phyloP scores from a whole-genome alignment of 2,113 vertebrate genomes.

The Eptatretus burgeri region DNA sequence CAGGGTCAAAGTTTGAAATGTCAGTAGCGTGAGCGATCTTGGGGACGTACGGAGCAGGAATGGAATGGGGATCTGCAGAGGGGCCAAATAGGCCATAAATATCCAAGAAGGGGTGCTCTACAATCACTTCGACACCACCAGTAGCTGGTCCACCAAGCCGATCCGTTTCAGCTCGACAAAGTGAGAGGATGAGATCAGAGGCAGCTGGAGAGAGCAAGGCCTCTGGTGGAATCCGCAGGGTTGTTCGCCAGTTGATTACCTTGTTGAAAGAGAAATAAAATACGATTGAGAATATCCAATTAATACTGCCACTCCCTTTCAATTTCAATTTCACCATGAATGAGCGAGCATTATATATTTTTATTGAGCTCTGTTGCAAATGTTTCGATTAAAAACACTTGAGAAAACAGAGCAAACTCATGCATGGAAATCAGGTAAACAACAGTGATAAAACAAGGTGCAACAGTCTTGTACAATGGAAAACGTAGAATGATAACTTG shows the following conservation, averaged over 20 bases:
- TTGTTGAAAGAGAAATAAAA: conserved; percentile 12
- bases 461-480: too few relatives aligned
- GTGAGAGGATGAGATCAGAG: conserved; percentile 61
- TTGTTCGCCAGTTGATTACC: conserved; percentile 91
- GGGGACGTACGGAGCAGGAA: conserved; percentile 72
- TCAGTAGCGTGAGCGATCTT: conserved; percentile 93
- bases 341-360: too few relatives aligned
- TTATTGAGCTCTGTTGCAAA: too few relatives aligned
- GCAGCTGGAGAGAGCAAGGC: conserved; percentile 69
- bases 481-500: too few relatives aligned
- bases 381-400: too few relatives aligned
- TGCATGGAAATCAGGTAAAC: too few relatives aligned
- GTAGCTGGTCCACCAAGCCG: conserved; percentile 33
- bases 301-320: too few relatives aligned
- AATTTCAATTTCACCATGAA: too few relatives aligned
- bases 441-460: too few relatives aligned
- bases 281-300: too few relatives aligned
- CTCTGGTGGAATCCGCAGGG: conserved; percentile 54
- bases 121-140: conserved; percentile 74
- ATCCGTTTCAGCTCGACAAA: conserved; percentile 74
- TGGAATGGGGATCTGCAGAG: conserved; percentile 49
- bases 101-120: conserved; percentile 69
- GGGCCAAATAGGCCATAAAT: conserved; percentile 56
- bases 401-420: too few relatives aligned
- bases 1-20: conserved; percentile 87